Evolutionary conservation across 23 tunicate species (phyloP).

Genomic region (Ciona savignyi): DNA sequence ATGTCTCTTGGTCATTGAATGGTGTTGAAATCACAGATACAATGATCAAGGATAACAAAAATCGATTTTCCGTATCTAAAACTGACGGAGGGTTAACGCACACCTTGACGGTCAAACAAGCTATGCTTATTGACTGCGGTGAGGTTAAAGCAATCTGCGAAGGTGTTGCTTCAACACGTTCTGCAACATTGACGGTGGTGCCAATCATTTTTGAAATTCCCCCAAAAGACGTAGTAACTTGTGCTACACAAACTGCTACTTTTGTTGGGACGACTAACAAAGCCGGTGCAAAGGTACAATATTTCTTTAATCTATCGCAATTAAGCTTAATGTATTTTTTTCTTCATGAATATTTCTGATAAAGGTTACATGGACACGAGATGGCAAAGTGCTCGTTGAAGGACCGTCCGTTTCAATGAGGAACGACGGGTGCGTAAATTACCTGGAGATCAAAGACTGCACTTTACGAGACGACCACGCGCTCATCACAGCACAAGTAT

Average conservation of each 20-base stretch:
- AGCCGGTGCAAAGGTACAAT: slow-evolving; percentile 44
- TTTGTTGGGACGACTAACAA: slow-evolving; percentile 61
- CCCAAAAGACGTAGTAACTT: slow-evolving; percentile 28
- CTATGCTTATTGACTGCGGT: slow-evolving; percentile 25
- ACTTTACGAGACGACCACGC: slow-evolving; percentile 51
- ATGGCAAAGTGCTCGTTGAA: no score
- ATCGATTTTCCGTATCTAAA: not conserved
- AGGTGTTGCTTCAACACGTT: slow-evolving; percentile 12
- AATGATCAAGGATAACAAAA: slow-evolving; percentile 7
- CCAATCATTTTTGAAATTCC: slow-evolving; percentile 65
- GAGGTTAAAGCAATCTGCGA: slow-evolving; percentile 40
- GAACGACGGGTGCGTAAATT: no score
- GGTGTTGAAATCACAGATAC: slow-evolving; percentile 10
- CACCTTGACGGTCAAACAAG: slow-evolving; percentile 25
- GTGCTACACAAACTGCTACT: slow-evolving; percentile 46
- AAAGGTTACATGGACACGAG: slow-evolving; percentile 53
- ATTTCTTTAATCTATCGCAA: no score
- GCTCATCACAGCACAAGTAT: slow-evolving; percentile 60
- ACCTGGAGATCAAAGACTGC: slow-evolving; percentile 28
- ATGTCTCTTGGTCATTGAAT: slow-evolving; percentile 42
- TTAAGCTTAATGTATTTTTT: no score
- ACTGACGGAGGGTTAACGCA: slow-evolving; percentile 28
- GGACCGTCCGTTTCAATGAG: no score
- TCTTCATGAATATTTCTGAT: no score
- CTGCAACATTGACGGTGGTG: slow-evolving; percentile 37